phyloP scores from a whole-genome alignment of 2,113 vertebrate genomes.

The Dasyurus viverrinus region DNA sequence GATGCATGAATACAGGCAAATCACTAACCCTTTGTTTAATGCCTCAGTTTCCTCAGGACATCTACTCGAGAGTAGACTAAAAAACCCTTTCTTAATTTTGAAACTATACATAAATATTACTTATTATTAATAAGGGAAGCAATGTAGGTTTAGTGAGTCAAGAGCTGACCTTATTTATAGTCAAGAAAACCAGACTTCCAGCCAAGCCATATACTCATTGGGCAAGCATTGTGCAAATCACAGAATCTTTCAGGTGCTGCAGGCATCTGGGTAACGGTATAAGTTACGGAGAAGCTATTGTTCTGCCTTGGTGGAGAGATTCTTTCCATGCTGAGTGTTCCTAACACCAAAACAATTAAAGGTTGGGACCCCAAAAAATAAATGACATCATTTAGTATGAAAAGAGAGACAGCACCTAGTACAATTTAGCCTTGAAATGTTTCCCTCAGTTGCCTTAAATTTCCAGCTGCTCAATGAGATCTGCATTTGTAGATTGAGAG shows the following conservation, averaged over 20 bases:
- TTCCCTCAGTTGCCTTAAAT: slow-evolving; percentile 25
- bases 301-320: background rate
- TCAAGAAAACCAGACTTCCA: background rate
- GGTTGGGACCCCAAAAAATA: background rate
- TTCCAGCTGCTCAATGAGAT: slow-evolving; percentile 22
- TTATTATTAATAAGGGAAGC: background rate
- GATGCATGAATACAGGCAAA: background rate
- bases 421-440: background rate
- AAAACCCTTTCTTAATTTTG: background rate
- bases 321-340: background rate
- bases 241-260: background rate
- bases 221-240: background rate
- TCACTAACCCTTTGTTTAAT: background rate
- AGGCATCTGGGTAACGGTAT: background rate
- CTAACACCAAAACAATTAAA: background rate
- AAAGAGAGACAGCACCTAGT: background rate
- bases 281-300: background rate
- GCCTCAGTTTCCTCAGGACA: background rate
- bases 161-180: background rate
- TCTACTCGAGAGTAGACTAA: background rate
- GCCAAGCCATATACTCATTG: background rate
- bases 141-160: background rate
- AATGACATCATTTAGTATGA: background rate
- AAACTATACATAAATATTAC: background rate
- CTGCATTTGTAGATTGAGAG: background rate